These are phyloP conservation scores for Meiosimyza platycephala DNA, from an alignment of 2,888 invertebrate genomes.

Conservation along the genomic window DNA sequence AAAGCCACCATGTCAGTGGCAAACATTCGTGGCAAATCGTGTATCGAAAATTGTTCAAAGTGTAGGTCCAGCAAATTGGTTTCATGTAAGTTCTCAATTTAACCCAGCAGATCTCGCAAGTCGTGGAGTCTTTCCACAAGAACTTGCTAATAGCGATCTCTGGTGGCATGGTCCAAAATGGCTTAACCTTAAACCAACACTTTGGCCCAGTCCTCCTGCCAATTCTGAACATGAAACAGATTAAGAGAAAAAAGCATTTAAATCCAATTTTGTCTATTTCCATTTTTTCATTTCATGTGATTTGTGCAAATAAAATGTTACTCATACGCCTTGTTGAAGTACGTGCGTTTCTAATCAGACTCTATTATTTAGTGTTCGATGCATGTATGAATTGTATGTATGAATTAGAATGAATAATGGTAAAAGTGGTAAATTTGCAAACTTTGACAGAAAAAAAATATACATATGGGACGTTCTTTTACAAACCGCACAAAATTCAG, in stretches of 20 bases:
- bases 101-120: not conserved
- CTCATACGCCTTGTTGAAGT: too few relatives aligned
- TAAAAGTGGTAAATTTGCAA: too few relatives aligned
- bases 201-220: not conserved
- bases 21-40: conserved; percentile 24
- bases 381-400: too few relatives aligned
- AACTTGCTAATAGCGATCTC: not conserved
- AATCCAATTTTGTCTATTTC: conserved; percentile 8
- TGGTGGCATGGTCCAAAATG: conserved; percentile 14
- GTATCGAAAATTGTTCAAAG: conserved; percentile 17
- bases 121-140: conserved; percentile 1
- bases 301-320: too few relatives aligned
- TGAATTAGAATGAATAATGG: too few relatives aligned
- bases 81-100: not conserved
- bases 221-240: not conserved
- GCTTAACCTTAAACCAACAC: not conserved
- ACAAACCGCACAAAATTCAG: too few relatives aligned
- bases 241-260: not conserved
- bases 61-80: not conserved
- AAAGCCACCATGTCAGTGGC: conserved; percentile 6
- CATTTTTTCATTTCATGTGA: too few relatives aligned
- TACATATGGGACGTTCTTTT: too few relatives aligned
- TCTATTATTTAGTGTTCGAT: too few relatives aligned
- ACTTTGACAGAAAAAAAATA: too few relatives aligned
- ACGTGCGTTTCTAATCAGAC: too few relatives aligned